Base-by-base conservation (phyloP, 1,140 invertebrate species). In the Metaphire vulgaris region DNA sequence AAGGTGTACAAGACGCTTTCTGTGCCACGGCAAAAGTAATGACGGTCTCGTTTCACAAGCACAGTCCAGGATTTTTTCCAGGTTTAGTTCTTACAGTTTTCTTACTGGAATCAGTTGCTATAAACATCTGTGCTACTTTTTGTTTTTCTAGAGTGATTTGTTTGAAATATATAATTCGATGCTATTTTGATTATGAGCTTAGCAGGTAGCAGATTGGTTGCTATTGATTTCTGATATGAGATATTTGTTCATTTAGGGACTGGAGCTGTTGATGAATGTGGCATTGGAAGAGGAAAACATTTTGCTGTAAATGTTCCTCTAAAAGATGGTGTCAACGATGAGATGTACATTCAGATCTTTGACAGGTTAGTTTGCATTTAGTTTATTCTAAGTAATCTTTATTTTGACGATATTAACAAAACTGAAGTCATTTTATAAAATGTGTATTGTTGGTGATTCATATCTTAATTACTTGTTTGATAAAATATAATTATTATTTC, bases 1-100 rank as follows among this genome's bases (percentile, higher is more conserved):
- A 79, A 86, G 92, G 92, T 77, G 92, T 94, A n/a, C 91, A 93
- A 87, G 90, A 92, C 87, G 92, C 92, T 12, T 94, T 92, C 84
- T 88, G 88, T 78, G 88, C 87, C 78, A 91, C 90, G 28, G 87
- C 89, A 75, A 89, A 90, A 82, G 91, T 93, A 0, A 87, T 93
- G 79, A 93, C 92, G 1, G 80, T 93, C 12, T 93, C 92, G 2
- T 89, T 93, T 69, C 92, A 94, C 83, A 91, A 92, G 80, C 88
- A 88, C 82, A 89, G 90, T 78, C 82, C 89, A 30, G 92, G 92
- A 15, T 94, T 92, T 83, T 94, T 91, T 84, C 92, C 92, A 73
- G 86, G 86, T 87, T 76, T 30, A n/a, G n/a, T n/a, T 70, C 28
- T 29, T 70, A 1, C 21, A n/a, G 30, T 32, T 29, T 30, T n/a